Evolutionary conservation across 2,113 vertebrate species (phyloP).

Genomic region (Sakesphorus luctuosus): DNA sequence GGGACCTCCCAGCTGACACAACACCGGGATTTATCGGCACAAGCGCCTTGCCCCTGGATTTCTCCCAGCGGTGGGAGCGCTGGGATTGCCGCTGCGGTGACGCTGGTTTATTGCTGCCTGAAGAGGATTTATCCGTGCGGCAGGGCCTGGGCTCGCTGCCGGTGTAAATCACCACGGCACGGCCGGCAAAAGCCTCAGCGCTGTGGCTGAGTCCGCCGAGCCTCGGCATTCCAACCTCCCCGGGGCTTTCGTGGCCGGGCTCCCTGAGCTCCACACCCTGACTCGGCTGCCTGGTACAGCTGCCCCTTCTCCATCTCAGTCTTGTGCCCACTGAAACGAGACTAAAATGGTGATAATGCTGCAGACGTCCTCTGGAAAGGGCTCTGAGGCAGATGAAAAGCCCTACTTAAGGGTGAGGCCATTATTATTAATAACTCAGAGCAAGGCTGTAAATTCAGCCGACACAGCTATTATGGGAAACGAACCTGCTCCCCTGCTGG

Average conservation of each 20-base stretch:
- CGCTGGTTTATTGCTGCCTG: conserved; percentile 31
- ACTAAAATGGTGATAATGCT: conserved; percentile 34
- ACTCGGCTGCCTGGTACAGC: not conserved
- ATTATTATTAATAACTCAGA: conserved; percentile 60
- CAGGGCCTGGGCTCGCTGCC: not conserved
- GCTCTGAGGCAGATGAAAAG: conserved; percentile 60
- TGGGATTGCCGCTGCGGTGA: not conserved
- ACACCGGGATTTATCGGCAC: not conserved
- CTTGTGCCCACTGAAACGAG: not conserved
- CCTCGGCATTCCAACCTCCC: not conserved
- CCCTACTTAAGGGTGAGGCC: conserved; percentile 33
- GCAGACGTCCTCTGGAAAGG: conserved; percentile 48
- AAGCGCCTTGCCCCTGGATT: not conserved
- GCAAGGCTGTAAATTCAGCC: conserved; percentile 47
- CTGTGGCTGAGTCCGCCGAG: not conserved
- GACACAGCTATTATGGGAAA: conserved; percentile 7
- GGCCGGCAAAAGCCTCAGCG: not conserved
- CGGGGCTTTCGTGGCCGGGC: rapidly evolving
- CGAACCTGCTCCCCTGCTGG: not conserved
- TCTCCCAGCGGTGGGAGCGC: not conserved
- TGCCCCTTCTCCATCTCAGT: not conserved
- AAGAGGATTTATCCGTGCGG: conserved; percentile 12
- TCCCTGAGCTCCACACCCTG: rapidly evolving
- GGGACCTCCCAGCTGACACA: not conserved
- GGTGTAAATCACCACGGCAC: not conserved